A percentile compares a stretch with the other conserved stretches of the same genome.
Evolutionary conservation across 2,888 invertebrate genomes (phyloP).

Genomic region (Ophion costatus): DNA sequence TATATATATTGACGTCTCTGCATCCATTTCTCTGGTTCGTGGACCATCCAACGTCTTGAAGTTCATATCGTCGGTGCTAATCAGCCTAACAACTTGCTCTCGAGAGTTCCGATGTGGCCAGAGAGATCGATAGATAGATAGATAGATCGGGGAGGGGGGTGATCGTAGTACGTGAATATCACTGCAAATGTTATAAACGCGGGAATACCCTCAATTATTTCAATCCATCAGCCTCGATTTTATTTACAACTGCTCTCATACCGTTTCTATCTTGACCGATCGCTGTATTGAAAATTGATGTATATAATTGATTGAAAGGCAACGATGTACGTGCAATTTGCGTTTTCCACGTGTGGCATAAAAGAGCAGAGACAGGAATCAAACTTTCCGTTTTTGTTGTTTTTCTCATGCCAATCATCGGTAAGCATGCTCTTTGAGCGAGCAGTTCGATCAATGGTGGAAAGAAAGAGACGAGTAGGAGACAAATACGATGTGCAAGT

Average conservation of each 20-base stretch:
- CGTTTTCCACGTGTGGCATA: background rate
- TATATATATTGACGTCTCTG: conserved; percentile 56
- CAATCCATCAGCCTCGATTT: conserved; percentile 13
- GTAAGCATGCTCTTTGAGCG: no score
- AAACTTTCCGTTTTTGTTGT: background rate
- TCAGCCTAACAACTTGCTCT: conserved; percentile 71
- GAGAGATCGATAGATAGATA: background rate
- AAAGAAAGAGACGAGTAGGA: no score
- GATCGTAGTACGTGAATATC: conserved; percentile 7
- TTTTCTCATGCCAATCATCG: background rate
- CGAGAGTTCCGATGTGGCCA: conserved; percentile 30
- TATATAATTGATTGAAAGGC: background rate
- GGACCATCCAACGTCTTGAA: conserved; percentile 25
- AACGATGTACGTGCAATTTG: background rate
- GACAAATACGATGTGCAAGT: no score
- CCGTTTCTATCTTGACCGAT: conserved; percentile 13
- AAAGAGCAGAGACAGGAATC: background rate
- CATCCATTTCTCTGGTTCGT: conserved; percentile 41
- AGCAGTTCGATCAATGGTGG: no score
- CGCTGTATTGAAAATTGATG: background rate
- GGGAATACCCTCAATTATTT: conserved; percentile 46
- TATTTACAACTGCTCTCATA: conserved; percentile 7
- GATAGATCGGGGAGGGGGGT: background rate
- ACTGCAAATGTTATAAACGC: conserved; percentile 18
- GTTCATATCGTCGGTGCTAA: conserved; percentile 63